These are phyloP conservation scores for Stomatorhinus walkeri DNA, from an alignment of 2,797 vertebrate species.

Conservation along the genomic window DNA sequence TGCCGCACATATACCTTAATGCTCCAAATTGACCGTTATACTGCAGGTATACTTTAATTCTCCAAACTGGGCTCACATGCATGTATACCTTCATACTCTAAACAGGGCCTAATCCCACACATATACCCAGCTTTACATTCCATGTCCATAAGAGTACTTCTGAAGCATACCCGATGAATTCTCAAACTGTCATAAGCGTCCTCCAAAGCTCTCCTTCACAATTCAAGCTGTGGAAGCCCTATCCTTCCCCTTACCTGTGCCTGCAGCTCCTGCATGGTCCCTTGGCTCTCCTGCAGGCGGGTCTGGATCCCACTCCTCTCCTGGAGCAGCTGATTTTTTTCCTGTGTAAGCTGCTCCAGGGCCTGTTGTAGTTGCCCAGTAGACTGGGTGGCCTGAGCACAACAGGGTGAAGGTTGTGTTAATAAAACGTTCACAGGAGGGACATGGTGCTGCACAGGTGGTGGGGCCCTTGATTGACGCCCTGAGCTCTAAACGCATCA, in stretches of 20 bases:
- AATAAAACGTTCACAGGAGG: conserved; percentile 2
- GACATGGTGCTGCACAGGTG: neutral
- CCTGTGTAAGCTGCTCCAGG: conserved; percentile 71
- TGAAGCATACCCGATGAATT: neutral
- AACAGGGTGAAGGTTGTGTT: conserved; percentile 17
- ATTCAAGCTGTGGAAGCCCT: neutral
- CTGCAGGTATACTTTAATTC: neutral
- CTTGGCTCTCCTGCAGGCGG: conserved; percentile 62
- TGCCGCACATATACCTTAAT: neutral
- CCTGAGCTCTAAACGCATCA: neutral
- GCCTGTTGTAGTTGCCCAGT: conserved; percentile 69
- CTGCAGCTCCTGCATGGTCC: conserved; percentile 67
- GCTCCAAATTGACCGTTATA: neutral
- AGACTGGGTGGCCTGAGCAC: conserved; percentile 61
- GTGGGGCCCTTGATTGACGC: neutral
- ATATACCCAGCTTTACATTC: neutral
- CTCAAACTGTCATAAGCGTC: neutral
- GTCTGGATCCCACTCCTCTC: conserved; percentile 66
- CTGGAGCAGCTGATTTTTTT: conserved; percentile 67
- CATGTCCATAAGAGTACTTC: neutral
- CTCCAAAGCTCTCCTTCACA: neutral
- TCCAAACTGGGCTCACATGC: neutral
- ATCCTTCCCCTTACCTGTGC: conserved; percentile 62
- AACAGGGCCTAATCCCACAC: neutral
- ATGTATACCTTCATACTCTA: neutral